Evolutionary conservation across 92 coral and sea anemone genomes (phyloP), one percentile per base, ranked within the genome.

Genomic region (Isaurus tuberculatus): DNA sequence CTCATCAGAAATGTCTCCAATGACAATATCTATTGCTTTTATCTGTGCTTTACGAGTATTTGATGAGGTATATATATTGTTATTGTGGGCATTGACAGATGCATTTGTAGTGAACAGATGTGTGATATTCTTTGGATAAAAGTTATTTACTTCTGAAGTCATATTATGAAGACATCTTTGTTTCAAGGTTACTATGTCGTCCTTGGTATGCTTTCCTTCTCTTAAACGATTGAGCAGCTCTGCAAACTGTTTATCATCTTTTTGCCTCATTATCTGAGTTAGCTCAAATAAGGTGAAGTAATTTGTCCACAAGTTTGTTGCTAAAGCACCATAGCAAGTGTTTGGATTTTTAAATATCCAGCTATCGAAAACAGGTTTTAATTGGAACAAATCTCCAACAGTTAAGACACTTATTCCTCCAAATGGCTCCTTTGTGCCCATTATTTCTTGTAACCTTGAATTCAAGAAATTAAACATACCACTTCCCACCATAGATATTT

Each of bases 231-330:
- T 53, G 27, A 53, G 75, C 17, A 90, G 26, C 83, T 92, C 94
- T 72, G 94, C 94, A 91, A 91, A 91, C 0, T 71, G 23, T 30
- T 86, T 90, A 70, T 92, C 91, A 83, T 92, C 95, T 72, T 85
- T 92, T 28, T 90, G 91, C 71, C 93, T 87, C 91, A 92, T 92
- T 72, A 86, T 81, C 49, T 77, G 79, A 53, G 88, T 83, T n/a
- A 89, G 46, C 69, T 89, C 89, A 31, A 75, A 89, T 40, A 85
- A 36, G 29, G 58, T 68, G 67, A 89, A 83, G 70, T 40, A 88
- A 27, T 84, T 48, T 30, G 53, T 72, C 91, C 88, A 88, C 22
- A 86, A 66, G 65, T 86, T 90, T 32, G 66, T 71, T 34, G 91
- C 95, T 71, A 92, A 79, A 34, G 79, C 57, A 78, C 88, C 72